Conservation (phyloP, 2,113 vertebrate genomes). For the Tenrec ecaudatus region DNA sequence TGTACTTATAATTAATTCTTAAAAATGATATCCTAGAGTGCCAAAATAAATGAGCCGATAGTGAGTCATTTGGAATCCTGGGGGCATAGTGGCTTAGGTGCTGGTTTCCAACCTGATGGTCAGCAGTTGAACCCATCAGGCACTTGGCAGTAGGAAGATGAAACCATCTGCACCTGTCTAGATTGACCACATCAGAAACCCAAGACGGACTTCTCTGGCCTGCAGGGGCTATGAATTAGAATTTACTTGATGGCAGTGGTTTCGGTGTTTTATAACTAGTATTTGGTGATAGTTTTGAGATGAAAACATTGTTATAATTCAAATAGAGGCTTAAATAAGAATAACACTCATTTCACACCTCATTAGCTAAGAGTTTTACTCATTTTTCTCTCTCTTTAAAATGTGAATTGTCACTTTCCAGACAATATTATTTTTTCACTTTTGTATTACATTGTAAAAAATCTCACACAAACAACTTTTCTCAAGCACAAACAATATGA, state of each 20-base stretch:
- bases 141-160: no score
- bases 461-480: conserved; percentile 45
- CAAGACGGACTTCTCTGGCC: no score
- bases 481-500: conserved; percentile 1
- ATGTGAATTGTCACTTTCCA: background rate
- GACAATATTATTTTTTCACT: conserved; percentile 1
- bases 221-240: no score
- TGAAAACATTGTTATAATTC: background rate
- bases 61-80: background rate
- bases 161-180: no score
- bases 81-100: no score
- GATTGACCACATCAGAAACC: no score
- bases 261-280: no score
- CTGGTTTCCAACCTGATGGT: no score
- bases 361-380: background rate
- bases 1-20: conserved; percentile 18
- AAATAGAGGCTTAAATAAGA: conserved; percentile 12
- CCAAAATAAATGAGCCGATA: background rate
- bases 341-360: background rate
- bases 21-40: background rate
- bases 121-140: no score
- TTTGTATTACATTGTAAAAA: conserved; percentile 30
- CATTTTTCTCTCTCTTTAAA: background rate
- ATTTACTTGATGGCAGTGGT: no score
- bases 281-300: background rate